Conservation (phyloP, 1,140 invertebrate species). For the Camponotus pennsylvanicus region DNA sequence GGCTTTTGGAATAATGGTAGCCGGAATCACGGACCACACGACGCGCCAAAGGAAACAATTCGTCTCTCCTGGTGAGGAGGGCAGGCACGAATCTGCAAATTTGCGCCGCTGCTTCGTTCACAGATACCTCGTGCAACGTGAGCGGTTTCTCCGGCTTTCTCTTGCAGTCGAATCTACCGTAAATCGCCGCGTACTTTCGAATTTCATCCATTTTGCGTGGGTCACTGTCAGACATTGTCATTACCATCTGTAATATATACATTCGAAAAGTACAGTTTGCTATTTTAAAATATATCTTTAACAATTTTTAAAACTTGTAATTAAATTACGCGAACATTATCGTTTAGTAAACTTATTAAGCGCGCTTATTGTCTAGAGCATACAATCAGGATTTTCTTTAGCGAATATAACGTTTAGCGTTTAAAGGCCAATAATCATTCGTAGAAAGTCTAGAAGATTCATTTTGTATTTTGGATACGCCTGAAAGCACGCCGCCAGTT, state of each 20-base stretch:
- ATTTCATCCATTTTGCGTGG: slow-evolving; percentile 96
- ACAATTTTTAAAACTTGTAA: background rate
- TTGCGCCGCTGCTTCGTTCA: slow-evolving; percentile 99
- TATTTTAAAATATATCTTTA: background rate
- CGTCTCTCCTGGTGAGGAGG: slow-evolving; percentile 96
- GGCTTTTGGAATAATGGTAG: slow-evolving; percentile 94
- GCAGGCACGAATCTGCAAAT: slow-evolving; percentile 96
- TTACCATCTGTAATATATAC: slow-evolving; percentile 89
- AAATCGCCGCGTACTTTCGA: slow-evolving; percentile 98
- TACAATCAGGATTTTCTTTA: background rate
- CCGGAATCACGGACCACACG: slow-evolving; percentile 98
- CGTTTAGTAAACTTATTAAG: background rate
- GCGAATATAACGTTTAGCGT: background rate
- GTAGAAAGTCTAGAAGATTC: background rate
- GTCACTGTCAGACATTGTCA: slow-evolving; percentile 95
- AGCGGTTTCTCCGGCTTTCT: slow-evolving; percentile 97
- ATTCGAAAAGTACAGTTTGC: background rate
- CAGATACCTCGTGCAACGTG: slow-evolving; percentile 98
- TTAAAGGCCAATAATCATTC: background rate
- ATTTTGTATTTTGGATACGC: slow-evolving; percentile 4
- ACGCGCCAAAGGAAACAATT: slow-evolving; percentile 97
- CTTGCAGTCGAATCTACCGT: slow-evolving; percentile 98
- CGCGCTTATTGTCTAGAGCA: too few relatives aligned
- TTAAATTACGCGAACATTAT: background rate
- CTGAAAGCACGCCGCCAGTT: background rate